Evolutionary conservation across 2,113 vertebrate species (phyloP).

Genomic region (Cyrtonyx montezumae): DNA sequence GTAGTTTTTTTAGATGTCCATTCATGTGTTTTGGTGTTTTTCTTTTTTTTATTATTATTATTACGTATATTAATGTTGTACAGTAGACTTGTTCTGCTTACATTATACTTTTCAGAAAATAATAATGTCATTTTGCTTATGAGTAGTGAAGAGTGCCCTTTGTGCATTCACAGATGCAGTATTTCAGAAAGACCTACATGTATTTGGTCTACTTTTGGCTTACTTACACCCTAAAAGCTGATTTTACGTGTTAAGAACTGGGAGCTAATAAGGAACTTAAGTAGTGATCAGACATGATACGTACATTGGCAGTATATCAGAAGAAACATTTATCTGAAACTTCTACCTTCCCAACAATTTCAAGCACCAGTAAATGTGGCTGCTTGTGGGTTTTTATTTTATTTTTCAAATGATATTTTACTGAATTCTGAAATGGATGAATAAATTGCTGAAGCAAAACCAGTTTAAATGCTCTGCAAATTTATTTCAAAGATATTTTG

Average conservation of each 20-base stretch:
- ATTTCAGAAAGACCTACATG: not conserved
- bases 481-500: not conserved
- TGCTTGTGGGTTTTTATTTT: not conserved
- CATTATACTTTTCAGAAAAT: not conserved
- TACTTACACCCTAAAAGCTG: not conserved
- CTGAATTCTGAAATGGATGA: not conserved
- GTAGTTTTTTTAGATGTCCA: not conserved
- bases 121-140: not conserved
- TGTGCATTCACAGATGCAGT: not conserved
- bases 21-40: not conserved
- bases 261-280: not conserved
- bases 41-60: not conserved
- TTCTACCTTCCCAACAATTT: not conserved
- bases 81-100: not conserved
- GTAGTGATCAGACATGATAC: not conserved
- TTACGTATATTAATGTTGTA: not conserved
- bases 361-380: not conserved
- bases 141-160: not conserved
- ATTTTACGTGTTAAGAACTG: not conserved
- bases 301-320: not conserved
- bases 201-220: not conserved
- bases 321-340: not conserved
- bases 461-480: not conserved
- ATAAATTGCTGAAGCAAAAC: slow-evolving; percentile 25
- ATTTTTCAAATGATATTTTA: not conserved